Conservation (phyloP, 2,113 vertebrate species). For the Oreotrochilus melanogaster region DNA sequence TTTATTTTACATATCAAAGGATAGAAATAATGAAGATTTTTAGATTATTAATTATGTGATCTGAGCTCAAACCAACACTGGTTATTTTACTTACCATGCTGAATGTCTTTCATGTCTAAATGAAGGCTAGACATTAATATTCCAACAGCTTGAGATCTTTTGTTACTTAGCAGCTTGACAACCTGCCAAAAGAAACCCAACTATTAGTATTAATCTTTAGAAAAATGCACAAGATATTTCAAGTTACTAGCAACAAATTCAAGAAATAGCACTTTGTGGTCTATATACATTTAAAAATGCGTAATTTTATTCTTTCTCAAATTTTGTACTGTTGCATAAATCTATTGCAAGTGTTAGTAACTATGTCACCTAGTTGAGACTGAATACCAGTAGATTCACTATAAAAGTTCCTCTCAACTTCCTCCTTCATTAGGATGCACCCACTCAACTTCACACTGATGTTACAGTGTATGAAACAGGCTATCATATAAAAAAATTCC, state of each 20-base stretch:
- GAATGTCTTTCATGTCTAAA: slow-evolving; percentile 97
- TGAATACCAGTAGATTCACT: background rate
- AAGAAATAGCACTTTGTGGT: background rate
- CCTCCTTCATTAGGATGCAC: background rate
- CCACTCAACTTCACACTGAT: background rate
- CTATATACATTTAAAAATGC: background rate
- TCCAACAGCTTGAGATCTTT: slow-evolving; percentile 96
- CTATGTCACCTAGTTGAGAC: background rate
- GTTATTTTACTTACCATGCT: slow-evolving; percentile 86
- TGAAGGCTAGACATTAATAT: slow-evolving; percentile 98
- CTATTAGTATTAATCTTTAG: slow-evolving; percentile 12
- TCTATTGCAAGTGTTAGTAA: background rate
- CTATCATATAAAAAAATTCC: slow-evolving; percentile 42
- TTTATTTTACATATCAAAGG: background rate
- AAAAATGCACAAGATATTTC: background rate
- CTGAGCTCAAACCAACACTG: background rate
- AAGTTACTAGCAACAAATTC: background rate
- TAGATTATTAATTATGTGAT: background rate
- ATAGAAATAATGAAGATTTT: background rate
- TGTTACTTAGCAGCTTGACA: slow-evolving; percentile 95
- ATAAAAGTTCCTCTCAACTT: background rate
- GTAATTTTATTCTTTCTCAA: background rate
- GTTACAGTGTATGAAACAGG: slow-evolving; percentile 2
- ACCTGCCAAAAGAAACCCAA: slow-evolving; percentile 80
- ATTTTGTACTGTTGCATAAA: background rate